A percentile compares a stretch with the other conserved stretches of the same genome.
Evolutionary conservation across 1,140 invertebrate species (phyloP).

Genomic region (Drosophila lowei): DNA sequence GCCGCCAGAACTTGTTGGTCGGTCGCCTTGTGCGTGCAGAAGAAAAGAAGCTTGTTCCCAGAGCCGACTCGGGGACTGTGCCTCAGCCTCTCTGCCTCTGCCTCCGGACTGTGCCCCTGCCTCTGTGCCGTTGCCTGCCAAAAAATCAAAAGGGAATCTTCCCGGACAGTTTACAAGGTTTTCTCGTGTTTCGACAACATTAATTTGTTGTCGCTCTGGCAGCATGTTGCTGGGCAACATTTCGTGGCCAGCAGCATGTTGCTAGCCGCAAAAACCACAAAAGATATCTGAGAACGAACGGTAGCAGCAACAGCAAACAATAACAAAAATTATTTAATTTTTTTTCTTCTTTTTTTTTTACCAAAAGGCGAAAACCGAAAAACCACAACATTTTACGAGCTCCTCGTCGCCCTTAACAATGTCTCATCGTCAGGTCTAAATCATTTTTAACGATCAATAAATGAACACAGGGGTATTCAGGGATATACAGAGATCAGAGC

Average conservation of each 20-base stretch:
- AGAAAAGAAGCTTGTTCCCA: conserved; percentile 49
- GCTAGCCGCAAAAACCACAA: conserved; percentile 47
- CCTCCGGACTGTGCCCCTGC: not conserved
- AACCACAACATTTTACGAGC: conserved; percentile 69
- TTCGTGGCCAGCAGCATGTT: conserved; percentile 49
- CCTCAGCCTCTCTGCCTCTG: not conserved
- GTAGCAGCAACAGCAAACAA: conserved; percentile 60
- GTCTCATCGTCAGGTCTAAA: conserved; percentile 78
- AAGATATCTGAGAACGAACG: conserved; percentile 50
- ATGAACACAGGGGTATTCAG: conserved; percentile 31
- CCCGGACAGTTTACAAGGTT: conserved; percentile 64
- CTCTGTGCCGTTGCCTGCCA: conserved; percentile 27
- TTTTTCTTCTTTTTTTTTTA: conserved; percentile 10
- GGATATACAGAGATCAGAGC: conserved; percentile 15
- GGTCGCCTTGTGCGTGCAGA: conserved; percentile 50
- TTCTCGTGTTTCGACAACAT: conserved; percentile 69
- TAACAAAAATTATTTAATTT: conserved; percentile 75
- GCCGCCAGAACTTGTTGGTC: conserved; percentile 33
- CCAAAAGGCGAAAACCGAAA: conserved; percentile 25
- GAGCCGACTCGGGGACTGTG: conserved; percentile 3
- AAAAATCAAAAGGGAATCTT: conserved; percentile 42
- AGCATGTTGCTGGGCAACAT: conserved; percentile 23
- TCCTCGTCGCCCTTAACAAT: conserved; percentile 64
- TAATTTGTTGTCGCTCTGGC: conserved; percentile 54
- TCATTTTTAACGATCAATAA: conserved; percentile 81